Base-by-base conservation (phyloP, 1,140 invertebrate species). In the Trichonephila clavipes region DNA sequence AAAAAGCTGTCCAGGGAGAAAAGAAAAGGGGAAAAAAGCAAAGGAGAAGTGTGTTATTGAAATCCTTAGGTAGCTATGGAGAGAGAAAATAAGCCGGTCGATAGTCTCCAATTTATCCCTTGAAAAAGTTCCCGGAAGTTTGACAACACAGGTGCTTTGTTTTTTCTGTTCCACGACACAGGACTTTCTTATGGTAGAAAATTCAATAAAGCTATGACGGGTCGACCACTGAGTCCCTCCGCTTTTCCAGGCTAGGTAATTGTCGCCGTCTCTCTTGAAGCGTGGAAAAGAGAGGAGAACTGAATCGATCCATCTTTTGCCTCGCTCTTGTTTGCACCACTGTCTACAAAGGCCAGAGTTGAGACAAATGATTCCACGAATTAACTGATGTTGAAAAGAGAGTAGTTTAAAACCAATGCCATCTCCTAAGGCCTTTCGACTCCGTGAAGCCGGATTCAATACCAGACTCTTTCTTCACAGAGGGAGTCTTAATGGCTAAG, bases 91-190 rank as follows among this genome's bases (percentile, higher is more conserved):
- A 77, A 58, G 62, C n/a, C 51, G 66, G 44, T 89, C 88, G 88
- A 89, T 89, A 89, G 77, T 89, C 88, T 77, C 62, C 64, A 72
- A 72, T 89, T 89, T 89, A 66, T 89, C 24, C 34, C 72, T 66
- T 34, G 24, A 88, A 88, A 77, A 77, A 6, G 72, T 77, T 64
- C 19, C 64, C 64, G 44, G 34, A 89, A 59, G 21, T 77, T 89
- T 89, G 88, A 89, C 88, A 89, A 89, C 64, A 89, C 58, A 58
- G 28, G 86, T 59, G 88, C 64, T 89, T 59, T 89, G 88, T 89
- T 89, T 89, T 51, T 89, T 44, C 19, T 40, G 12, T n/a, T 34
- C 19, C 18, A 72, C 61, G 59, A 21, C 6, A 24, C 24, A 69
- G 24, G 24, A 69, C 66, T 69, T 69, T 69, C 58, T 66, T 61